Evolutionary conservation across 1,140 invertebrate genomes (phyloP).

Genomic region (Drosophila lini): DNA sequence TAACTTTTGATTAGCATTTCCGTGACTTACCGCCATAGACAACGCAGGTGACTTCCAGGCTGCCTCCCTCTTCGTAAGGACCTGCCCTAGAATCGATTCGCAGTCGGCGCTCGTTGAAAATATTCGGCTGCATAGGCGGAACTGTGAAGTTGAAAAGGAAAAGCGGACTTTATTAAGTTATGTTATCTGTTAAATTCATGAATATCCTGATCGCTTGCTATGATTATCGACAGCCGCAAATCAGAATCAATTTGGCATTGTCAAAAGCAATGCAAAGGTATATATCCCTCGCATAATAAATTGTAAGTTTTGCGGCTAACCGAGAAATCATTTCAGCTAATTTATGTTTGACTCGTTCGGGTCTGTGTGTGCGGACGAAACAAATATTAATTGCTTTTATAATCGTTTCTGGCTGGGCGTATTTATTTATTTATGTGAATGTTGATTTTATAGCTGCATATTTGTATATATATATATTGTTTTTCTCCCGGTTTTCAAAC

Average conservation of each 20-base stretch:
- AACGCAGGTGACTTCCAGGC: conserved; percentile 92
- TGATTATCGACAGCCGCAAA: conserved; percentile 48
- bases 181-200: conserved; percentile 6
- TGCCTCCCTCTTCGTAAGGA: conserved; percentile 93
- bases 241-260: conserved; percentile 63
- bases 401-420: conserved; percentile 45
- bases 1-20: conserved; percentile 10
- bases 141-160: conserved; percentile 87
- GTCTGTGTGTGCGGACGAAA: conserved; percentile 14
- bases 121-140: conserved; percentile 91
- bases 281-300: conserved; percentile 56
- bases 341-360: conserved; percentile 51
- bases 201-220: not conserved
- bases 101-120: conserved; percentile 91
- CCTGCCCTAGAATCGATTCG: conserved; percentile 90
- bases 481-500: conserved; percentile 15
- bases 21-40: conserved; percentile 91
- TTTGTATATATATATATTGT: conserved; percentile 9
- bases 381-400: conserved; percentile 66
- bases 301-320: conserved; percentile 69
- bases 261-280: conserved; percentile 19
- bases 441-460: conserved; percentile 23
- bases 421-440: conserved; percentile 48
- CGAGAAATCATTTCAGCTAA: conserved; percentile 72
- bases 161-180: conserved; percentile 19